Evolutionary conservation across 2,888 invertebrate species (phyloP), one percentile per base, ranked within the genome.

Genomic region (Agonopterix heracliana): DNA sequence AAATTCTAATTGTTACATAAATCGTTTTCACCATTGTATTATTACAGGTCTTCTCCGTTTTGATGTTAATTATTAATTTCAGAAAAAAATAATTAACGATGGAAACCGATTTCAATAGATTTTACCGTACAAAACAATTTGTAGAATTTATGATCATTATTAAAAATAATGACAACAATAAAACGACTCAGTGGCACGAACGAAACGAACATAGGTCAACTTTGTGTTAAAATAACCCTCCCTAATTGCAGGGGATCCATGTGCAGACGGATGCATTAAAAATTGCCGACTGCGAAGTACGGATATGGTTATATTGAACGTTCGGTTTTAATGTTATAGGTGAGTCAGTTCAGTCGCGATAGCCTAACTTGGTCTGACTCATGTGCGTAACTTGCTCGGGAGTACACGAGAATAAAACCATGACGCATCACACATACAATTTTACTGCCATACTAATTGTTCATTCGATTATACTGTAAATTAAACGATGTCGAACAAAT

Each of bases 291-390:
- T 48, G 47, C 51, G 42, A 48, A 50, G 41, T 49, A 48, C 51
- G 42, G 49, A 56, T 55, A 56, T 52, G 46, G 53, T 55, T 51
- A 46, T 53, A 50, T 49, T 54, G 45, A 48, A 45, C 50, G 43
- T 49, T 49, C 52, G 9, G 47, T 48, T 36, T 26, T 26, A 51
- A 47, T 60, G 47, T 48, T 36, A n/a, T n/a, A 51, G 48, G 61
- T 82, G 84, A 85, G 70, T 84, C 83, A 82, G 66, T 13, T 12
- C 5, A 17, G 59, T 57, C 26, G 63, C 66, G 68, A 76, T 76
- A 74, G 63, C 65, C 66, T 62, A 66, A 71, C 65, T 76, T 71
- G 54, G 54, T 53, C 62, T 84, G 82, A 83, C 67, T 83, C 85
- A 84, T 73, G 62, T 62, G 61, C 63, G 60, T 62, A 71, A 69